Percentiles rank a stretch among this genome's conserved stretches.
Conservation (phyloP, 2,888 invertebrate species). For the Thysanoteuthis rhombus region DNA sequence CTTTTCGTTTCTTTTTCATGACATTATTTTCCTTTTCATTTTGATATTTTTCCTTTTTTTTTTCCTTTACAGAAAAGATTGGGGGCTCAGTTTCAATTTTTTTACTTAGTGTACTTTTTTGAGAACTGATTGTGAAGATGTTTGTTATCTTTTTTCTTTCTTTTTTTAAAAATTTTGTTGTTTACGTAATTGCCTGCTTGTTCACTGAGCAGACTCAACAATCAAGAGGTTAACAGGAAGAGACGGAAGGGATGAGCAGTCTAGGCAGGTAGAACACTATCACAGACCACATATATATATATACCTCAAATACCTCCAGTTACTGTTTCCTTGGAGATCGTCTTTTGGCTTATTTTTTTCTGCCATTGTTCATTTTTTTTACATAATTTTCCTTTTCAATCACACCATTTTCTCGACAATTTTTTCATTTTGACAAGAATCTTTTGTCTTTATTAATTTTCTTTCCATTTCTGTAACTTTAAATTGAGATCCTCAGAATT, state of each 20-base stretch:
- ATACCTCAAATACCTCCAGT: constrained; percentile 28
- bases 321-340: not conserved
- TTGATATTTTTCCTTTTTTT: not conserved
- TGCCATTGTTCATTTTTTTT: constrained; percentile 13
- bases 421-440: not conserved
- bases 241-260: constrained; percentile 26
- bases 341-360: not conserved
- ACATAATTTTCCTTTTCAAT: constrained; percentile 16
- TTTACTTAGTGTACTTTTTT: not conserved
- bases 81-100: not conserved
- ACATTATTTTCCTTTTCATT: not conserved
- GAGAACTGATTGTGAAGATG: not conserved
- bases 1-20: not conserved
- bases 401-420: not conserved
- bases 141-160: no score
- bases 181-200: not conserved
- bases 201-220: not conserved
- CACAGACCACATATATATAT: constrained; percentile 13
- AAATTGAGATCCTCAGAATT: not conserved
- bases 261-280: constrained; percentile 18
- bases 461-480: not conserved
- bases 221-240: constrained; percentile 13
- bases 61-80: not conserved
- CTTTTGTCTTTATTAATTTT: not conserved
- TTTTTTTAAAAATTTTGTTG: not conserved